Base-by-base conservation (phyloP, 1,140 invertebrate genomes). In the Drosophila nebulosa region DNA sequence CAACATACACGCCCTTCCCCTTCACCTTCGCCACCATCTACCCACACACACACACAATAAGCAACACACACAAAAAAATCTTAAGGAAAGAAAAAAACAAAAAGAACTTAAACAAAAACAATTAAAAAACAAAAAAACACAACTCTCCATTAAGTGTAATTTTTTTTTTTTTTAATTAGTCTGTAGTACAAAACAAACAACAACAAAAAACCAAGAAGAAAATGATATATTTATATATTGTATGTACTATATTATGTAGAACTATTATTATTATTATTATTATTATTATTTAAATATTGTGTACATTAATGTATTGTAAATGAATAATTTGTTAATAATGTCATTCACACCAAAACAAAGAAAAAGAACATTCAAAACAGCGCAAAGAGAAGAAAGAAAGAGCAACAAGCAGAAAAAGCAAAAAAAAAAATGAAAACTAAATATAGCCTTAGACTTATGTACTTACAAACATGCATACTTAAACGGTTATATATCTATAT, bases 261-360 rank as follows among this genome's bases (percentile, higher is more conserved):
- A 53, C 60, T 83, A 85, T 76, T 66, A 84, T 79, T 77, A 78
- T 64, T 42, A 80, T 72, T 70, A 68, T 68, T 64, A 70, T 71
- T 71, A 79, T 63, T 69, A 79, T 80, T 76, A 84, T 75, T 75
- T 85, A 86, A 71, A 64, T n/a, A n/a, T 77, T 73, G 60, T 84
- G 81, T 85, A 85, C 63, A 85, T 84, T 84, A 79, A 85, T 86
- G 69, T 80, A 86, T 78, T 85, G 81, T 85, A 85, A 80, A 85
- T 85, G 80, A 73, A 80, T 66, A 64, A 74, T 35, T 74, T 57
- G 86, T 78, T 85, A 86, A 69, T 76, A 81, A 78, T 74, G 69
- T 70, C 80, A 85, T 80, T 78, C 77, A 85, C 81, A 80, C 81
- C 81, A 67, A 80, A 78, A 68, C 63, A 58, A 27, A 58, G n/a